Evolutionary conservation across 2,797 vertebrate genomes (phyloP).

Genomic region (Halcyon smyrnensis): DNA sequence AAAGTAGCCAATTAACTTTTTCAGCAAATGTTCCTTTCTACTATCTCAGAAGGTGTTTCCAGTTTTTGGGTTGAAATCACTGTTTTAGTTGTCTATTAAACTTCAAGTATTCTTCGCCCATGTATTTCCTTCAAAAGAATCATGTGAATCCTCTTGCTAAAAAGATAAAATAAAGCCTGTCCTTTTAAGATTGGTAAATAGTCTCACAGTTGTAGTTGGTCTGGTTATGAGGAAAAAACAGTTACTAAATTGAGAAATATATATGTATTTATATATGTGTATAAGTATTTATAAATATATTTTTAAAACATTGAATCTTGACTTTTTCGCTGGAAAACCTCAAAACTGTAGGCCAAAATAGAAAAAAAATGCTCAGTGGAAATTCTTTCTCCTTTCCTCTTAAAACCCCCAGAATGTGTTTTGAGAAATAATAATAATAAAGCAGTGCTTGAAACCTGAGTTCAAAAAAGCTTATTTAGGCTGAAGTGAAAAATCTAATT

Average conservation of each 20-base stretch:
- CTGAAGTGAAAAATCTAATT: background rate
- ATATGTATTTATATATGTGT: background rate
- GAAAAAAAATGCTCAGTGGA: background rate
- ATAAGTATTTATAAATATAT: background rate
- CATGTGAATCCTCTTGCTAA: background rate
- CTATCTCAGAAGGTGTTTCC: background rate
- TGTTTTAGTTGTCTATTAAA: background rate
- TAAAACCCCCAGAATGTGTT: background rate
- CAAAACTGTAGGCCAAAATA: background rate
- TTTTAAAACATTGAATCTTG: background rate
- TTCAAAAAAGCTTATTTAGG: background rate
- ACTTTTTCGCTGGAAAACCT: background rate
- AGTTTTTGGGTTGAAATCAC: background rate
- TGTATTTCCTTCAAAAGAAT: background rate
- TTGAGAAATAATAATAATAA: slow-evolving; percentile 42
- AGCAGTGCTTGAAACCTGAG: background rate
- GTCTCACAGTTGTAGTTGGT: background rate
- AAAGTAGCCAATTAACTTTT: background rate
- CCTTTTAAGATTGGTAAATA: background rate
- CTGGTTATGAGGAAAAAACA: background rate
- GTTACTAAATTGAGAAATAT: background rate
- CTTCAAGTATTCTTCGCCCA: accelerated
- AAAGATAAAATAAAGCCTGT: background rate
- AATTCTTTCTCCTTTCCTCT: slow-evolving; percentile 26
- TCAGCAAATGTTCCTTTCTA: background rate